phyloP scores from a whole-genome alignment of 2,113 vertebrate species.

The Psophia crepitans region DNA sequence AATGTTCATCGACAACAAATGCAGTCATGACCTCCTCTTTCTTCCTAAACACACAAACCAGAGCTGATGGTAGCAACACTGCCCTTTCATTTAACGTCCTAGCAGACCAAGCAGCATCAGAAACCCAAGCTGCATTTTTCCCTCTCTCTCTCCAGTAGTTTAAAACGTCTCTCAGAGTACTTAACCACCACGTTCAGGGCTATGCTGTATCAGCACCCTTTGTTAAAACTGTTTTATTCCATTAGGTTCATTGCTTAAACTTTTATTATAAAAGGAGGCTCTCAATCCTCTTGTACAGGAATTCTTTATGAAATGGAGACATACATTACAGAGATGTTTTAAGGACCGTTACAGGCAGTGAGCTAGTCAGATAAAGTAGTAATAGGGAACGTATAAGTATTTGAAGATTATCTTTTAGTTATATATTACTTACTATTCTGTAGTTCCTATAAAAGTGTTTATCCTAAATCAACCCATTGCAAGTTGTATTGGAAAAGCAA shows the following conservation, averaged over 20 bases:
- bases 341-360: background rate
- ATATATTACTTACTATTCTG: background rate
- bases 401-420: constrained; percentile 36
- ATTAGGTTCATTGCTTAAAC: background rate
- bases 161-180: background rate
- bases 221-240: background rate
- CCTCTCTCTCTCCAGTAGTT: background rate
- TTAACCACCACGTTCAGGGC: background rate
- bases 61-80: background rate
- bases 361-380: constrained; percentile 1
- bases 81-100: background rate
- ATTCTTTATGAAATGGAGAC: background rate
- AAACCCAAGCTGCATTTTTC: background rate
- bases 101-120: background rate
- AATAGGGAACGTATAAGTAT: background rate
- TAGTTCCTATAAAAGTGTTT: constrained; percentile 13
- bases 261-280: background rate
- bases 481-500: constrained; percentile 53
- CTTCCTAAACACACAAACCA: background rate
- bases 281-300: background rate
- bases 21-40: background rate
- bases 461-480: constrained; percentile 48
- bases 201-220: background rate
- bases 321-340: background rate
- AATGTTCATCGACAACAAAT: fast-evolving